phyloP scores from a whole-genome alignment of 2,888 invertebrate species.

The Lasioglossum morio region DNA sequence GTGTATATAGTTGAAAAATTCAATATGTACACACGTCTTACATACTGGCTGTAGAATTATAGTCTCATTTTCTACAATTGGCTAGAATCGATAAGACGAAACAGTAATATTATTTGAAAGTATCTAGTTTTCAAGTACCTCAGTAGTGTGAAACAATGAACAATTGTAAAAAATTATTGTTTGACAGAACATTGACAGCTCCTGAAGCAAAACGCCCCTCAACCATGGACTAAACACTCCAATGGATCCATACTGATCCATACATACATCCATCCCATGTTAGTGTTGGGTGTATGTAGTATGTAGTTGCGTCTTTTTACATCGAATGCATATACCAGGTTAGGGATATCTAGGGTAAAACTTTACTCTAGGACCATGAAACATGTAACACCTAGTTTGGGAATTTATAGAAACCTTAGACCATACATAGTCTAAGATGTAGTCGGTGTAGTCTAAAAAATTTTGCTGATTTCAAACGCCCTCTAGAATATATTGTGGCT shows the following conservation, averaged over 20 bases:
- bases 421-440: too few species aligned
- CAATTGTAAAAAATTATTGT: slow-evolving; percentile 18
- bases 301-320: neutral
- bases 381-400: neutral
- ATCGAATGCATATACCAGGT: neutral
- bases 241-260: slow-evolving; percentile 17
- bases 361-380: slow-evolving; percentile 12
- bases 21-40: neutral
- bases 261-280: neutral
- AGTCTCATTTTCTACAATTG: neutral
- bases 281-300: neutral
- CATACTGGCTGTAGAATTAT: neutral
- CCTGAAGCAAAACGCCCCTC: slow-evolving; percentile 55
- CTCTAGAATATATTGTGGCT: too few species aligned
- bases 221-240: slow-evolving; percentile 38
- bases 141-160: slow-evolving; percentile 20
- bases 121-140: slow-evolving; percentile 36
- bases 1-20: slow-evolving; percentile 11
- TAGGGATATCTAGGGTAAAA: slow-evolving; percentile 17
- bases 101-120: neutral
- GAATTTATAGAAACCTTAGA: neutral
- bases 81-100: neutral
- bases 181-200: slow-evolving; percentile 57
- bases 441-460: too few species aligned
- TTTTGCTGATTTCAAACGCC: too few species aligned